Percentiles rank a stretch among this genome's conserved stretches.
Evolutionary conservation across 92 coral and sea anemone genomes (phyloP).

Genomic region (Hydrozoanthus gracilis): DNA sequence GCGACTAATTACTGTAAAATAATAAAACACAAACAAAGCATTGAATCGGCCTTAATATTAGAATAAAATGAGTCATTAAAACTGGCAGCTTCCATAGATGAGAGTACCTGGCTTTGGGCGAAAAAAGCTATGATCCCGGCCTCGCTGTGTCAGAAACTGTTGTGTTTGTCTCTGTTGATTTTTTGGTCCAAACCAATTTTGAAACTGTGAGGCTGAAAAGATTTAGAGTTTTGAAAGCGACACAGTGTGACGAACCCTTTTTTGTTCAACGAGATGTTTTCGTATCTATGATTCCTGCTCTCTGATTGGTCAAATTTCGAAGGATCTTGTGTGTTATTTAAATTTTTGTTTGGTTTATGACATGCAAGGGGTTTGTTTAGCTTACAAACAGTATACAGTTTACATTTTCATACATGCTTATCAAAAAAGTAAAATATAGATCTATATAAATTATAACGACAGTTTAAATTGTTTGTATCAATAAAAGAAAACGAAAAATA

Average conservation of each 20-base stretch:
- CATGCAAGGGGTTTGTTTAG: neutral
- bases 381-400: neutral
- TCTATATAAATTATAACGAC: too few relatives aligned
- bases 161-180: neutral
- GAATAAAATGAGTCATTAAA: neutral
- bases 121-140: neutral
- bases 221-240: neutral
- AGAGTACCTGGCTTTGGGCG: neutral
- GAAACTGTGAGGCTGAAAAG: neutral
- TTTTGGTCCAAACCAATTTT: neutral
- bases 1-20: neutral
- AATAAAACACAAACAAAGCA: neutral
- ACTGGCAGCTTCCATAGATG: neutral
- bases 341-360: constrained; percentile 9
- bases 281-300: neutral
- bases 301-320: constrained; percentile 3
- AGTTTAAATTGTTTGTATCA: too few relatives aligned
- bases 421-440: too few relatives aligned
- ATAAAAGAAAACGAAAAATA: too few relatives aligned
- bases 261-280: neutral
- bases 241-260: neutral
- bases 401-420: neutral
- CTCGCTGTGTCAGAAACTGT: neutral
- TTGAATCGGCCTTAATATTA: neutral
- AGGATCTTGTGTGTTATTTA: neutral